Base-by-base conservation (phyloP, 2,113 vertebrate species). In the Cercocebus atys region DNA sequence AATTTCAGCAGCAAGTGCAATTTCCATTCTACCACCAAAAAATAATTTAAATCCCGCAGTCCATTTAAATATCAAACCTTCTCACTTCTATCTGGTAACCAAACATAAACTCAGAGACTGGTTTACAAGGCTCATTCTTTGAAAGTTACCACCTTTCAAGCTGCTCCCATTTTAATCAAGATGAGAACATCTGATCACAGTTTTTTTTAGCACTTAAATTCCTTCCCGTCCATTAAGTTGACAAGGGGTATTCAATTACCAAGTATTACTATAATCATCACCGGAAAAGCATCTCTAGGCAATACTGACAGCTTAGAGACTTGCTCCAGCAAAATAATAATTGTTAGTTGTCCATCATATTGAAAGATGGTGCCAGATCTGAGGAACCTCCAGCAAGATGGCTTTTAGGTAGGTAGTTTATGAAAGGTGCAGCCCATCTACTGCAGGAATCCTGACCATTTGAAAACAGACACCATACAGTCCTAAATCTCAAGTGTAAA, bases 171-270 rank as follows among this genome's bases (percentile, higher is more conserved):
- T 87, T 91, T 85, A 87, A 95, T 93, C 85, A 94, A 84, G 96
- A 61, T 57, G 18, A 57, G 91, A 84, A 89, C 59, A 75, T 75
- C 79, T 55, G 82, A 96, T 93, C 82, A 64, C 40, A 93, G 17
- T 94, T 95, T 61, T 61, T 94, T 3, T 23, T 72, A 87, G 88
- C 80, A 55, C 82, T 88, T 61, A 88, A 64, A 85, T 90, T 76
- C n/a, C 88, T 97, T 97, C 93, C 59, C 75, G 90, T 82, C 92
- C 79, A 79, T 97, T 95, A 95, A 47, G 82, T 70, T 86, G 92
- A 97, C 82, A 93, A 88, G 75, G 55, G 72, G 59, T n/a, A 75
- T 72, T 89, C 96, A 80, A 90, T 96, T 89, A 95, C 87, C 23
- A 43, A 88, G 81, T 64, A 75, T 57, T 81, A 82, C 83, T 47